Percentiles rank a stretch among this genome's conserved stretches.
Conservation (phyloP, 2,888 invertebrate species). For the Eucera pruinosa region DNA sequence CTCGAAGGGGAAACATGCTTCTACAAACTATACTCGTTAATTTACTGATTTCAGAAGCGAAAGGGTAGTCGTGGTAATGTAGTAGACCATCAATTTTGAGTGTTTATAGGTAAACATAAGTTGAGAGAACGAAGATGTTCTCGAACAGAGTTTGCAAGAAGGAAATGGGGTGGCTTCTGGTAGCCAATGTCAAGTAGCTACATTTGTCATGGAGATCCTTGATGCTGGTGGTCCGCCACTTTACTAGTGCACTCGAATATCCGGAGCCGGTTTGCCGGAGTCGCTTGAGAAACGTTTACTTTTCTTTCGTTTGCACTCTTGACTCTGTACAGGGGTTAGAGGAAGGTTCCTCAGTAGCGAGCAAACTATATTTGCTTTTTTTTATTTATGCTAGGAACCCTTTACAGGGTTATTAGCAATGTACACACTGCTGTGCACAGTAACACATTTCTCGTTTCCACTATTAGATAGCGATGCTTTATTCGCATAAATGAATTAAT, state of each 20-base stretch:
- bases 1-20: not conserved
- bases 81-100: not conserved
- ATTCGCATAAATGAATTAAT: no score
- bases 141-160: constrained; percentile 1
- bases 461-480: no score
- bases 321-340: not conserved
- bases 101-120: constrained; percentile 14
- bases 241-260: constrained; percentile 43
- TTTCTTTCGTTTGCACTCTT: not conserved
- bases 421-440: no score
- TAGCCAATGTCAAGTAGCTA: constrained; percentile 36
- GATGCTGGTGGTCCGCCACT: constrained; percentile 57
- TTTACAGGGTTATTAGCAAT: no score
- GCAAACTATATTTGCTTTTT: no score
- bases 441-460: no score
- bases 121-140: not conserved
- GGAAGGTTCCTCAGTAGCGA: no score
- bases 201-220: constrained; percentile 55
- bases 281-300: not conserved
- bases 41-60: not conserved
- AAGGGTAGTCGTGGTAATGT: not conserved
- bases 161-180: not conserved
- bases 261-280: constrained; percentile 13
- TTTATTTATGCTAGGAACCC: no score
- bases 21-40: not conserved